These are phyloP conservation scores for Ciona savignyi DNA, from an alignment of 23 tunicate species.

Conservation along the genomic window DNA sequence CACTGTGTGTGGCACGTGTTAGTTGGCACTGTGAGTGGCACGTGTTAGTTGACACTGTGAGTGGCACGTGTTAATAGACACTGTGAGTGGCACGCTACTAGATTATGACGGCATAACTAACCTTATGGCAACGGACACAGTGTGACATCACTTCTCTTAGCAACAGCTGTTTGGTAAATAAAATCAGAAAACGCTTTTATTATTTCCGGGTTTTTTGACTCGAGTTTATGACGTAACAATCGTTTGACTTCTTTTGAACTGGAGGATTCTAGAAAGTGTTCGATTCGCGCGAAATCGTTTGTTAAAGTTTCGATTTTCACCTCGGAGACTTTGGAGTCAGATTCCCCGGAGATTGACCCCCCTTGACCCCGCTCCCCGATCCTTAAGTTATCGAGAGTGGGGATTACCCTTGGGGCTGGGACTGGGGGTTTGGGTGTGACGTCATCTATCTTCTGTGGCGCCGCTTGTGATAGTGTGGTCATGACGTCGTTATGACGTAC, in stretches of 20 bases:
- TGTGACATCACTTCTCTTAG: constrained; percentile 42
- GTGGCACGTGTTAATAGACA: no score
- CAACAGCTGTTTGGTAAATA: constrained; percentile 26
- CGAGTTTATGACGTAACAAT: constrained; percentile 26
- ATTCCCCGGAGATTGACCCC: background rate
- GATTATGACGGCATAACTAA: no score
- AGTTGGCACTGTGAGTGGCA: no score
- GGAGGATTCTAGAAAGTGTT: constrained; percentile 26
- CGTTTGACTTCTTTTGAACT: constrained; percentile 52
- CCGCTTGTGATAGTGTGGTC: background rate
- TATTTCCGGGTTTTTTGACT: constrained; percentile 50
- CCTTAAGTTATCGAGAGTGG: no score
- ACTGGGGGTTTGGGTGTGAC: constrained; percentile 3
- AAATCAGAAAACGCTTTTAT: constrained; percentile 44
- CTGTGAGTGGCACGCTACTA: no score
- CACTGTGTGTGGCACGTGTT: no score
- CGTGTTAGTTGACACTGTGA: no score
- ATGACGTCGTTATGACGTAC: background rate
- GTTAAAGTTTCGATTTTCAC: constrained; percentile 23
- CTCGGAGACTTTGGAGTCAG: constrained; percentile 3
- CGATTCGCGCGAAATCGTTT: constrained; percentile 50
- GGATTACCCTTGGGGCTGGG: background rate
- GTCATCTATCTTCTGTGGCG: background rate
- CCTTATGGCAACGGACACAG: constrained; percentile 88
- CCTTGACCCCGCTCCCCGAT: background rate